A percentile compares a stretch with the other conserved stretches of the same genome.
phyloP scores from a whole-genome alignment of 1,140 invertebrate species.

The Tyrophagus putrescentiae region DNA sequence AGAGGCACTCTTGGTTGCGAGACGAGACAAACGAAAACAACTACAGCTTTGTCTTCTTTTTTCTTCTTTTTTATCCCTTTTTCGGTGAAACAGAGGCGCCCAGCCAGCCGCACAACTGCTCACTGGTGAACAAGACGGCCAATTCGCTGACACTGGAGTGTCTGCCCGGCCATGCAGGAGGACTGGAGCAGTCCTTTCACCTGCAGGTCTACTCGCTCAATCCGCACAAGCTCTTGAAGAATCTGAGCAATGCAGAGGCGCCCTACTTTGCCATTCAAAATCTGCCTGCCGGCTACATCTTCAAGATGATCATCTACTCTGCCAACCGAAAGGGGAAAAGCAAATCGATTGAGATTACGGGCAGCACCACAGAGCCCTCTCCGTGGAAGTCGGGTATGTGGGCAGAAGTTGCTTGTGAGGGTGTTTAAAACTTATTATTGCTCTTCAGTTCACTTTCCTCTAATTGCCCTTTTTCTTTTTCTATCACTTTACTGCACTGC shows the following conservation, averaged over 20 bases:
- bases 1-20: not conserved
- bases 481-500: not conserved
- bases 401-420: no score
- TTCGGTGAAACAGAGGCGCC: slow-evolving; percentile 26
- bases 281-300: slow-evolving; percentile 21
- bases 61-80: not conserved
- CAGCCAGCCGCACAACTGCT: slow-evolving; percentile 28
- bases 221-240: slow-evolving; percentile 10
- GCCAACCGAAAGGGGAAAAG: slow-evolving; percentile 26
- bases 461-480: no score
- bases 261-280: slow-evolving; percentile 25
- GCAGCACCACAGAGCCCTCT: slow-evolving; percentile 25
- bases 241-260: slow-evolving; percentile 17
- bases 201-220: slow-evolving; percentile 55
- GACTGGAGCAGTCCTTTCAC: slow-evolving; percentile 61
- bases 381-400: slow-evolving; percentile 25
- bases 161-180: slow-evolving; percentile 60
- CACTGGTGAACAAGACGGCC: slow-evolving; percentile 19
- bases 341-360: slow-evolving; percentile 23
- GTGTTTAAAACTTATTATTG: no score
- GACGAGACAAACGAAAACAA: not conserved
- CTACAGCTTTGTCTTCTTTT: not conserved
- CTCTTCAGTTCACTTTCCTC: no score
- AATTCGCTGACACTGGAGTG: slow-evolving; percentile 47
- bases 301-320: slow-evolving; percentile 24